Evolutionary conservation across 2,888 invertebrate genomes (phyloP).

Genomic region (Scaptomyza cyrtandrae): DNA sequence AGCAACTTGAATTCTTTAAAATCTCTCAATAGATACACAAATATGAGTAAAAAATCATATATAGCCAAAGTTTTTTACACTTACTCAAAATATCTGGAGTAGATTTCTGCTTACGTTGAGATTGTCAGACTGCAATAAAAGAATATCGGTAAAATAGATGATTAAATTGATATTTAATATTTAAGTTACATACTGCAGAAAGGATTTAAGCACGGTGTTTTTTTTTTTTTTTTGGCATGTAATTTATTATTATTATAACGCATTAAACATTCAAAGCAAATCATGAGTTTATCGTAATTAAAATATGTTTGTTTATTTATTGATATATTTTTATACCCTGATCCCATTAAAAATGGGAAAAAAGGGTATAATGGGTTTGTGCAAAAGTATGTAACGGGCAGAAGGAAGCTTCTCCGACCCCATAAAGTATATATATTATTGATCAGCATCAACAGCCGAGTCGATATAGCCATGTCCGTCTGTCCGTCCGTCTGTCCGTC

Average conservation of each 20-base stretch:
- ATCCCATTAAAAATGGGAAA: too few relatives aligned
- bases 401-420: too few relatives aligned
- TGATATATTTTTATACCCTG: too few relatives aligned
- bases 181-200: neutral
- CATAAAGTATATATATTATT: too few relatives aligned
- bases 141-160: neutral
- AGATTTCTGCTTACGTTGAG: conserved; percentile 11
- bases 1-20: conserved; percentile 33
- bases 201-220: neutral
- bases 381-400: too few relatives aligned
- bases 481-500: too few relatives aligned
- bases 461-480: too few relatives aligned
- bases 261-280: neutral
- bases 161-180: conserved; percentile 8
- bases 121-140: conserved; percentile 24
- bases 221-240: too few relatives aligned
- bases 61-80: conserved; percentile 39
- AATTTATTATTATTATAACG: neutral
- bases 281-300: too few relatives aligned
- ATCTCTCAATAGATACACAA: conserved; percentile 31
- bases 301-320: too few relatives aligned
- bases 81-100: conserved; percentile 56
- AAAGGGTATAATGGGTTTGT: too few relatives aligned
- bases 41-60: conserved; percentile 21
- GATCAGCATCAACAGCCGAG: too few relatives aligned